Evolutionary conservation across 2,797 vertebrate genomes (phyloP).

Genomic region (Carapus acus): DNA sequence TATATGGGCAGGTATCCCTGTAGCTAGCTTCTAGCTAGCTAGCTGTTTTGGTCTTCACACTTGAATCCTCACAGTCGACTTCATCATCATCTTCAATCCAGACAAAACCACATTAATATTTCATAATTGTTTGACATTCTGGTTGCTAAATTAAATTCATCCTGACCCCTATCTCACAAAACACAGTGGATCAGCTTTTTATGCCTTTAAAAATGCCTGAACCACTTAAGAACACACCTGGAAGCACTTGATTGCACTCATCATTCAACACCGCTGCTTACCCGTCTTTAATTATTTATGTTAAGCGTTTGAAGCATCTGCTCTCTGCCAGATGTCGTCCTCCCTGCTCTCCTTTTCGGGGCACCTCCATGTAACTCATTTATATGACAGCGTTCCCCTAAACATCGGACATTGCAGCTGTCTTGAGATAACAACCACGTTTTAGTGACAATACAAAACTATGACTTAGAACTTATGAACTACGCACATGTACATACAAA

Average conservation of each 20-base stretch:
- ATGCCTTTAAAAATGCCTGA: no score
- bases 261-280: background rate
- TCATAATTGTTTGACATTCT: background rate
- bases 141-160: background rate
- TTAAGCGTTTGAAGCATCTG: background rate
- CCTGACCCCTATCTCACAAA: background rate
- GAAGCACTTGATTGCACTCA: background rate
- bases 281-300: background rate
- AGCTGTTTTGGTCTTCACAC: background rate
- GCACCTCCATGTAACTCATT: background rate
- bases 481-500: no score
- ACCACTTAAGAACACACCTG: background rate
- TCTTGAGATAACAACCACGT: background rate
- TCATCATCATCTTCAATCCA: no score
- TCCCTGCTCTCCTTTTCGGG: background rate
- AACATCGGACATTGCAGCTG: background rate
- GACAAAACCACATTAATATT: background rate
- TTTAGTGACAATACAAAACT: no score
- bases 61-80: no score
- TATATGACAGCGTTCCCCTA: background rate
- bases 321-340: slow-evolving; percentile 4
- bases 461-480: no score
- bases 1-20: no score
- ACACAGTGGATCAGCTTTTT: background rate
- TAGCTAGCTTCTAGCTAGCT: no score